Evolutionary conservation across 1,140 invertebrate species (phyloP).

Genomic region (Pogonognathellus flavescens): DNA sequence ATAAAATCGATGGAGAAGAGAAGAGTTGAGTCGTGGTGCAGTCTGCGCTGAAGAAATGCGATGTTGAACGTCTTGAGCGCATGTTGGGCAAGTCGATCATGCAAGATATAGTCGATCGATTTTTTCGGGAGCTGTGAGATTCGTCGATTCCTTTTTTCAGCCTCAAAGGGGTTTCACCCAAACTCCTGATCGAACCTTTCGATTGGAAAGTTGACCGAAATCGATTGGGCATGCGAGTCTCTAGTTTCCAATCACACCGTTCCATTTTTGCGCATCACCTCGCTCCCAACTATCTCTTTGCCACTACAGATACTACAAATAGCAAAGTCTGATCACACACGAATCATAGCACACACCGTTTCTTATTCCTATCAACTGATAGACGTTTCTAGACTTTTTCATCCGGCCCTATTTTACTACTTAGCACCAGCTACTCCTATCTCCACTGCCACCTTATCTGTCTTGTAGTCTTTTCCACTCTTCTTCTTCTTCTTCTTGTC

Average conservation of each 20-base stretch:
- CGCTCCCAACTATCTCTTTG: slow-evolving; percentile 21
- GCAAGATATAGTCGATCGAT: slow-evolving; percentile 67
- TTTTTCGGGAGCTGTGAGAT: slow-evolving; percentile 63
- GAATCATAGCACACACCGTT: background rate
- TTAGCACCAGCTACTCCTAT: background rate
- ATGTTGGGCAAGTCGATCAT: slow-evolving; percentile 67
- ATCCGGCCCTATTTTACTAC: slow-evolving; percentile 15
- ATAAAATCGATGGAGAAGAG: slow-evolving; percentile 67
- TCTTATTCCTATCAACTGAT: slow-evolving; percentile 46
- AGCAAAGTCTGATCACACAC: slow-evolving; percentile 1
- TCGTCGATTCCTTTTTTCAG: slow-evolving; percentile 66
- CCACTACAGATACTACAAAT: background rate
- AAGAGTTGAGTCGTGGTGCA: slow-evolving; percentile 56
- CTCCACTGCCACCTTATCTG: slow-evolving; percentile 21
- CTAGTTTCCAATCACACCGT: slow-evolving; percentile 64
- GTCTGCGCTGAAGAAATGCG: slow-evolving; percentile 64
- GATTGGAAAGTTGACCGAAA: slow-evolving; percentile 65
- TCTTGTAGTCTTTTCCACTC: slow-evolving; percentile 7
- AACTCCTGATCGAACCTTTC: slow-evolving; percentile 62
- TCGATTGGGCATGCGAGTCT: slow-evolving; percentile 67
- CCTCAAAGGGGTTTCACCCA: slow-evolving; percentile 67
- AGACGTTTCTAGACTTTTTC: slow-evolving; percentile 58
- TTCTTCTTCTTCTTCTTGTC: background rate
- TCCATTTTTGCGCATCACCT: slow-evolving; percentile 60
- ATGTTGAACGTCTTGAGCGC: slow-evolving; percentile 65